Base-by-base conservation (phyloP, 2,113 vertebrate species). In the Silurus meridionalis region DNA sequence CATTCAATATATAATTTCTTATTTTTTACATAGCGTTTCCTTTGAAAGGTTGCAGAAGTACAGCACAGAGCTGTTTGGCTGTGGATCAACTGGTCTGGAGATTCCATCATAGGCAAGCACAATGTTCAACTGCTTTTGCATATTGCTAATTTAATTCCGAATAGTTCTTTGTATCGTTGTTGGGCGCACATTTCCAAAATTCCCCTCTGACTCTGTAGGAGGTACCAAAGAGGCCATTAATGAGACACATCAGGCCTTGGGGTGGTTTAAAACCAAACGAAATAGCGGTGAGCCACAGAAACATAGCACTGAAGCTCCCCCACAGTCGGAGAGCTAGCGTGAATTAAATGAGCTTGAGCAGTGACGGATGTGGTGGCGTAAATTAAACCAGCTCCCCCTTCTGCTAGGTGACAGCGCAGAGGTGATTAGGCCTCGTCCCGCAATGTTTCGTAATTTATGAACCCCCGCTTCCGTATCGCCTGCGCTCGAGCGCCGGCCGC, bases 331-430 rank as follows among this genome's bases (percentile, higher is more conserved):
- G 92, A 90, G 93, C 93, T 91, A 86, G 90, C 84, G 84, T 88
- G 92, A 91, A 90, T 91, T 72, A 94, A 95, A 95, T 94, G 94
- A 93, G 91, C 90, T 92, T 92, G 94, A 94, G 94, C 94, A 92
- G 92, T 94, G 93, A 94, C 93, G 91, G 93, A 94, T 94, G 94
- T 87, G 86, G 86, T 28, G 88, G 91, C 90, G 93, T 95, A 94
- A 95, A 95, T 95, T 94, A 95, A 94, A 94, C 93, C 92, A 92
- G 92, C 93, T 92, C 92, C 91, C 92, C 93, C 90, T 91, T 91
- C 93, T 92, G 93, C 91, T 92, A 91, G 92, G 92, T 94, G 94
- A 93, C 93, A 93, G 92, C 92, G 90, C 92, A 93, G 92, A 91
- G 92, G 92, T 94, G 93, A 94, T 94, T 93, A 95, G 92, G 89